Conservation (phyloP, 2,797 vertebrate genomes). For the Helostoma temminkii region DNA sequence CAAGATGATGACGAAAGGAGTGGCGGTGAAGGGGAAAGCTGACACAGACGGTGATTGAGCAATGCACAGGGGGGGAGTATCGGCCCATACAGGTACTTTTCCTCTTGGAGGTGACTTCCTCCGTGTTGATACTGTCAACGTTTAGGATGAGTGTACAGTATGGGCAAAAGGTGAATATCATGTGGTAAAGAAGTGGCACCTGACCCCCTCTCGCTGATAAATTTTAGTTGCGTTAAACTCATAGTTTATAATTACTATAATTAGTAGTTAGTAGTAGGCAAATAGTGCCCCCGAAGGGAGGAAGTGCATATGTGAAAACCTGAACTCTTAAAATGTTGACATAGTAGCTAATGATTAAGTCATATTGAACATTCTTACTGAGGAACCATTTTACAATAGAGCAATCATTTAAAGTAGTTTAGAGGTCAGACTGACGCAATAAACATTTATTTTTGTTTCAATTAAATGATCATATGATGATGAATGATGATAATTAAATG, state of each 20-base stretch:
- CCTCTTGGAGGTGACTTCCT: conserved; percentile 5
- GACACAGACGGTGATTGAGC: conserved; percentile 6
- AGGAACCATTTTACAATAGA: too few species aligned
- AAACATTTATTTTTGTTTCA: too few species aligned
- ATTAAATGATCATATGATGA: too few species aligned
- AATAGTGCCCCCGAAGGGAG: too few species aligned
- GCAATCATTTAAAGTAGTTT: too few species aligned
- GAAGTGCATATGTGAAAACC: not conserved
- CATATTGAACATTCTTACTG: too few species aligned
- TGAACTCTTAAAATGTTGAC: not conserved
- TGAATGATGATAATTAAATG: too few species aligned
- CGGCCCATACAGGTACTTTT: conserved; percentile 20
- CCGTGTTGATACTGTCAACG: conserved; percentile 37
- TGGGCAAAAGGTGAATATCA: too few species aligned
- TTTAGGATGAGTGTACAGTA: not conserved
- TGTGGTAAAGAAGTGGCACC: too few species aligned
- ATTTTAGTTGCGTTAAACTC: not conserved
- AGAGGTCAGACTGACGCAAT: too few species aligned
- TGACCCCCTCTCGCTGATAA: not conserved
- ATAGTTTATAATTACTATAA: too few species aligned
- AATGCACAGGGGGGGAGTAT: not conserved
- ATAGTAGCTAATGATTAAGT: not conserved
- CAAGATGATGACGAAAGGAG: conserved; percentile 52
- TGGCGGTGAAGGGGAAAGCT: not conserved
- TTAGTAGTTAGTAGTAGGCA: too few species aligned